Evolutionary conservation across 2,888 invertebrate species (phyloP).

Genomic region (Trichogramma evanescens): DNA sequence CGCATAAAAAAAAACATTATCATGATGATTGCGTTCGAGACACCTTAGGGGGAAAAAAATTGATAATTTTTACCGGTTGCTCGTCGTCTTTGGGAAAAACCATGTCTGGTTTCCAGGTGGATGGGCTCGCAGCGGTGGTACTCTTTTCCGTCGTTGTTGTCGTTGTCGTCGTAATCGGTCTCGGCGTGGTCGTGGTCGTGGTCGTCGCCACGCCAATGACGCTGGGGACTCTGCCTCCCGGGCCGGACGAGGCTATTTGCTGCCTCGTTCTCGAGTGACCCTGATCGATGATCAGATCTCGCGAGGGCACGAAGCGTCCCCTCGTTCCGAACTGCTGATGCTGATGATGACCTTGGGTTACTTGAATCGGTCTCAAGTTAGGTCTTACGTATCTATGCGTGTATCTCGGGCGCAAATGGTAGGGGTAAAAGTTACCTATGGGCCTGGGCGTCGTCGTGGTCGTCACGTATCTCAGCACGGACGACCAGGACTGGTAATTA

Average conservation of each 20-base stretch:
- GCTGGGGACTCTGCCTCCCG: background rate
- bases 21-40: no score
- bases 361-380: background rate
- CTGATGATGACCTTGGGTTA: constrained; percentile 17
- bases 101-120: constrained; percentile 6
- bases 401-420: no score
- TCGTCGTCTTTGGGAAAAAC: background rate
- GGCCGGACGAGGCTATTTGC: background rate
- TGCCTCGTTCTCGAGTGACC: constrained; percentile 32
- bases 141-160: background rate
- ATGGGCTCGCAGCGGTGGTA: background rate
- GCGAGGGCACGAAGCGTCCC: constrained; percentile 30
- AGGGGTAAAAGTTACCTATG: no score
- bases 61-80: constrained; percentile 5
- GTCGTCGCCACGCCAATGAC: no score
- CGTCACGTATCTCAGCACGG: no score
- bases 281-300: constrained; percentile 31
- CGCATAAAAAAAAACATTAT: no score
- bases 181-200: no score
- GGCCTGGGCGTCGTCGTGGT: no score
- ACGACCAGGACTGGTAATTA: no score
- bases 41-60: no score
- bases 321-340: constrained; percentile 31
- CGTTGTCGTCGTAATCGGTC: no score
- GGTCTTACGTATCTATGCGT: no score